Evolutionary conservation across 2,113 vertebrate species (phyloP).

Genomic region (Colius striatus): DNA sequence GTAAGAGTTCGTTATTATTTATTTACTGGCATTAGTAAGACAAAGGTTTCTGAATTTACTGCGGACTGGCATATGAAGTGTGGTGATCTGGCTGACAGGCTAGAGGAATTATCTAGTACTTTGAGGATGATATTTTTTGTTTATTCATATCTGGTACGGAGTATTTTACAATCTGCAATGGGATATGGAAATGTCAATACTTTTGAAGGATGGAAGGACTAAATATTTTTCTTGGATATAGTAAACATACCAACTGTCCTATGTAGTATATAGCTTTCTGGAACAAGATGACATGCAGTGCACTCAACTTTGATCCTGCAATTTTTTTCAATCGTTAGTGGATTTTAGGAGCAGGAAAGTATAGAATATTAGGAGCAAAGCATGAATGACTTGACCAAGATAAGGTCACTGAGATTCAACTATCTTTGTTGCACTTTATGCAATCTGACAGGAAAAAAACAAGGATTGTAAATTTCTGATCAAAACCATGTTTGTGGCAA

Average conservation of each 20-base stretch:
- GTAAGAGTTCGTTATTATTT: not conserved
- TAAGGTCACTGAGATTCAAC: not conserved
- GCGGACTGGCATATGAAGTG: not conserved
- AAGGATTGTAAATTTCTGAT: not conserved
- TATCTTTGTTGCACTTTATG: not conserved
- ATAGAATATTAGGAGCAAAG: not conserved
- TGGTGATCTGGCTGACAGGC: not conserved
- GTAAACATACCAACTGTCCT: not conserved
- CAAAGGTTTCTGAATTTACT: not conserved
- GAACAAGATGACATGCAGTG: not conserved
- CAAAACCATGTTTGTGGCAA: not conserved
- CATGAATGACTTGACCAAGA: not conserved
- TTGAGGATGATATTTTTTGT: too few species aligned
- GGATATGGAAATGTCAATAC: not conserved
- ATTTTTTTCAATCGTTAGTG: not conserved
- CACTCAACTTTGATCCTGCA: not conserved
- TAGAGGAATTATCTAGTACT: not conserved
- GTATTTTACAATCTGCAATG: not conserved
- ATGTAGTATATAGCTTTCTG: not conserved
- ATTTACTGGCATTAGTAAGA: rapidly evolving
- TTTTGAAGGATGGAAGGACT: not conserved
- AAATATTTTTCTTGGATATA: not conserved
- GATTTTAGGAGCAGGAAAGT: not conserved
- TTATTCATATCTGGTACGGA: not conserved
- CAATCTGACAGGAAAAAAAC: not conserved